A percentile compares a stretch with the other conserved stretches of the same genome.
phyloP scores from a whole-genome alignment of 92 coral and sea anemone species.

The Parazoanthus darwini region DNA sequence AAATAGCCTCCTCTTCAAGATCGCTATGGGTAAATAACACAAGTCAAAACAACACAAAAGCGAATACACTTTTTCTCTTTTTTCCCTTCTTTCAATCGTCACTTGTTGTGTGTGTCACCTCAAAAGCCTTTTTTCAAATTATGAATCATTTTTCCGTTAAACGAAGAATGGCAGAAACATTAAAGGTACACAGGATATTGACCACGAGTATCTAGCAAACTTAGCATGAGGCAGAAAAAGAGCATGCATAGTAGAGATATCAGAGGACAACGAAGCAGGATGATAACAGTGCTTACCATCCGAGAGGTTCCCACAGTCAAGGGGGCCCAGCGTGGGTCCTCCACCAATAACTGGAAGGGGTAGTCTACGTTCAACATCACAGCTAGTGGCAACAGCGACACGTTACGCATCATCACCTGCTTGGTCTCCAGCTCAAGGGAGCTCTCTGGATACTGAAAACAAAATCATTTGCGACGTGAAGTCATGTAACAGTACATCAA shows the following conservation, averaged over 20 bases:
- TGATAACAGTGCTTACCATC: constrained; percentile 57
- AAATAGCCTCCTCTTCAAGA: too few relatives aligned
- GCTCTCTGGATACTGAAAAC: constrained; percentile 81
- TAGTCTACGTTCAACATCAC: constrained; percentile 67
- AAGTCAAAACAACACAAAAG: background rate
- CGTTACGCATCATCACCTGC: constrained; percentile 91
- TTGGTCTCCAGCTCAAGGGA: constrained; percentile 83
- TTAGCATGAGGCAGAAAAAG: background rate
- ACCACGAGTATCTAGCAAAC: background rate
- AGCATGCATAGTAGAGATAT: background rate
- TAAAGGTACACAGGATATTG: background rate
- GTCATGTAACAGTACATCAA: too few relatives aligned
- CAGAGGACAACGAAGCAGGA: background rate
- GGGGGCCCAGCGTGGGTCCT: constrained; percentile 92
- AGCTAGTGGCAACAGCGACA: constrained; percentile 85
- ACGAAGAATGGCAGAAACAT: too few relatives aligned
- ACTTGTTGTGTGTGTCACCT: background rate
- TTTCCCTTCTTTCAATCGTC: background rate
- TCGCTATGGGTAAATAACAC: too few relatives aligned
- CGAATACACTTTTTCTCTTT: background rate
- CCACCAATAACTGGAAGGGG: constrained; percentile 90
- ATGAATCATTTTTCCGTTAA: too few relatives aligned
- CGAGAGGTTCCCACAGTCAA: constrained; percentile 75
- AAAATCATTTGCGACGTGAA: background rate
- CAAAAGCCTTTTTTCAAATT: too few relatives aligned